These are phyloP conservation scores for Tipula helvola DNA, from an alignment of 2,888 invertebrate genomes.

Conservation along the genomic window DNA sequence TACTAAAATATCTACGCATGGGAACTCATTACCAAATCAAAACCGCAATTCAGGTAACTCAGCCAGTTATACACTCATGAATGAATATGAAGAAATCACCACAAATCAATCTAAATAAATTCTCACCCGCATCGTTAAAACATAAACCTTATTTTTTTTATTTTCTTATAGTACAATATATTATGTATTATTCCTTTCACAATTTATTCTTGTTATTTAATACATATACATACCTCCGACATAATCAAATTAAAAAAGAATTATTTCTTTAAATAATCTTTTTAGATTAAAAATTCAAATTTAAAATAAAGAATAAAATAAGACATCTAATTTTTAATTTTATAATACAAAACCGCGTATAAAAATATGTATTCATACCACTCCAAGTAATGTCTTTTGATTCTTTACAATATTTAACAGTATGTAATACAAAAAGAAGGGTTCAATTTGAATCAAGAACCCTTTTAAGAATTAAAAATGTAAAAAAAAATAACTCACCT, in stretches of 20 bases:
- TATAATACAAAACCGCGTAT: background rate
- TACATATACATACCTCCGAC: background rate
- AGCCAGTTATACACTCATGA: too few relatives aligned
- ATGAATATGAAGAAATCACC: background rate
- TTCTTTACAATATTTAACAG: background rate
- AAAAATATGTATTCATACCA: background rate
- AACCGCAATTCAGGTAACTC: background rate
- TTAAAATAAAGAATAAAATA: background rate
- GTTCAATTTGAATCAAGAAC: background rate
- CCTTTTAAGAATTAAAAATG: background rate
- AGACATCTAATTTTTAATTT: background rate
- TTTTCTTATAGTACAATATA: background rate
- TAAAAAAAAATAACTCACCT: background rate
- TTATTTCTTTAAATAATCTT: background rate
- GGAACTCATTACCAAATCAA: background rate
- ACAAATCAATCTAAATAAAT: background rate
- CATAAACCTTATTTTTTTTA: background rate
- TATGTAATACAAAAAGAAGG: background rate
- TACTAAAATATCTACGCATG: too few relatives aligned
- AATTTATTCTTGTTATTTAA: background rate
- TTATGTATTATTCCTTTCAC: background rate
- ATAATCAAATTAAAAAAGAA: conserved; percentile 4
- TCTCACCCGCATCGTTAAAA: background rate
- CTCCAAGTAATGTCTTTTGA: background rate
- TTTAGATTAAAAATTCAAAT: background rate